These are phyloP conservation scores for Ostrea denselamellosa DNA, from an alignment of 1,140 invertebrate species.

Conservation along the genomic window DNA sequence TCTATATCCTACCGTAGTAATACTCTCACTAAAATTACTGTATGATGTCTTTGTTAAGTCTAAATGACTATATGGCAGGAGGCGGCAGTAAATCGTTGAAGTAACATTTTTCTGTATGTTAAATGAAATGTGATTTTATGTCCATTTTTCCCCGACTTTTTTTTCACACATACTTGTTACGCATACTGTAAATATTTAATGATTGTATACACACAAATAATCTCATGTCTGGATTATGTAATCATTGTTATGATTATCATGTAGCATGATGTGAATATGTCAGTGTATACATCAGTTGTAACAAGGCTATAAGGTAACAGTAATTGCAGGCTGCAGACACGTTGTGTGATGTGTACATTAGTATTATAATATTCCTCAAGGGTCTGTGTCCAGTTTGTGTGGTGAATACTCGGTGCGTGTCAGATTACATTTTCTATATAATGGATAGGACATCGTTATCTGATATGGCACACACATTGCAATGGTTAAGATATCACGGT, in stretches of 20 bases:
- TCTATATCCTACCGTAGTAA: conserved; percentile 62
- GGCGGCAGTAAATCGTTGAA: neutral
- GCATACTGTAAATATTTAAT: neutral
- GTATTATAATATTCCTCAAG: too few species aligned
- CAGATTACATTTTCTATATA: too few species aligned
- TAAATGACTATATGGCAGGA: conserved; percentile 30
- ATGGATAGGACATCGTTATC: too few species aligned
- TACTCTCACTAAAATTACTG: conserved; percentile 14
- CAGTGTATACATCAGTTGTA: neutral
- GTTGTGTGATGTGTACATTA: too few species aligned
- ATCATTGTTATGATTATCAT: neutral
- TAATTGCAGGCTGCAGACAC: too few species aligned
- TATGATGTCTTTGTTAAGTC: conserved; percentile 11
- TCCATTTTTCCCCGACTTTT: neutral
- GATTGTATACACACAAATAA: neutral
- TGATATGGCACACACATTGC: too few species aligned
- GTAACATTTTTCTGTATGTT: neutral
- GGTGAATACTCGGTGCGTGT: too few species aligned
- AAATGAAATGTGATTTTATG: neutral
- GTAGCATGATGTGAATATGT: neutral
- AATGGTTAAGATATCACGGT: too few species aligned
- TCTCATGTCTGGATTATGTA: neutral
- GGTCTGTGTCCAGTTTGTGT: too few species aligned
- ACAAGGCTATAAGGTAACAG: too few species aligned
- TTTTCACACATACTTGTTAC: neutral